phyloP scores from a whole-genome alignment of 2,113 vertebrate species.

The Nibea albiflora region DNA sequence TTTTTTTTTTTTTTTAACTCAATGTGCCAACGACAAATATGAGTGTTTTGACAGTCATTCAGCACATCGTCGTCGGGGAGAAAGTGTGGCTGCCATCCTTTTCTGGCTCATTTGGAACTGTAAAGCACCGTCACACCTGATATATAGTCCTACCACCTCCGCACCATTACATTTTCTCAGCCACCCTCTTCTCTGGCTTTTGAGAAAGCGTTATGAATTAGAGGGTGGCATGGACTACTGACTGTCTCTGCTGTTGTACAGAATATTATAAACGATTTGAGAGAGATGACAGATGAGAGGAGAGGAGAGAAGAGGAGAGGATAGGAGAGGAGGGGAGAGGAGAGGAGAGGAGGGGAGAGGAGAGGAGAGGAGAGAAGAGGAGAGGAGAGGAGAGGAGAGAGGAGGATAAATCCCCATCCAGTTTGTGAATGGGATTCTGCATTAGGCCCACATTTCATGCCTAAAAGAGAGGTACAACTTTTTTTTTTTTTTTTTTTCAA shows the following conservation, averaged over 20 bases:
- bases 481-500: not conserved
- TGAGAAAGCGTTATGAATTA: not conserved
- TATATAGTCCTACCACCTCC: not conserved
- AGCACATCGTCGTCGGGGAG: not conserved
- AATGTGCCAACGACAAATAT: rapidly evolving
- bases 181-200: not conserved
- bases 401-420: not conserved
- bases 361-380: not conserved
- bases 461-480: not conserved
- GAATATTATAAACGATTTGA: not conserved
- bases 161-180: not conserved
- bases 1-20: not conserved
- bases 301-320: not conserved
- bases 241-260: not conserved
- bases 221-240: not conserved
- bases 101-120: constrained; percentile 13
- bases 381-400: too few relatives aligned
- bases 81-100: not conserved
- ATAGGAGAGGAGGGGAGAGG: too few relatives aligned
- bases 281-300: not conserved
- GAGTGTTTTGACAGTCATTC: not conserved
- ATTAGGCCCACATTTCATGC: not conserved
- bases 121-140: not conserved
- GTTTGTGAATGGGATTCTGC: not conserved
- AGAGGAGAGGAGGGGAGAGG: too few relatives aligned